A percentile compares a stretch with the other conserved stretches of the same genome.
phyloP scores from a whole-genome alignment of 2,797 vertebrate genomes.

The Acanthornis magna region DNA sequence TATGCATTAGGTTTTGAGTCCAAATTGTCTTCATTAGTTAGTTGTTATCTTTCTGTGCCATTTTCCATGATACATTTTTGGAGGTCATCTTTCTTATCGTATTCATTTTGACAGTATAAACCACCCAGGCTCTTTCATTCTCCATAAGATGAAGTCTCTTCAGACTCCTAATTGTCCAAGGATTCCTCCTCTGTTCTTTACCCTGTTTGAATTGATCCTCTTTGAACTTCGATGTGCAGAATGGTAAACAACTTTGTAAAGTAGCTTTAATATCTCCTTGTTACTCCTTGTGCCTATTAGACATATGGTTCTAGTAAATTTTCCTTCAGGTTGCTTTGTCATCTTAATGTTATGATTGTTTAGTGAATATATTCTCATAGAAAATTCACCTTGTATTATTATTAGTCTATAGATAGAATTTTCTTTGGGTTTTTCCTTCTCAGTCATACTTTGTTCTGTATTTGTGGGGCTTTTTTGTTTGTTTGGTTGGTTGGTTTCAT shows the following conservation, averaged over 20 bases:
- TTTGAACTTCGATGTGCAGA: not conserved
- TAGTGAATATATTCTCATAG: not conserved
- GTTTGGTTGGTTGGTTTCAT: not conserved
- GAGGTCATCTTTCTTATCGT: not conserved
- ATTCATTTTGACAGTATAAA: not conserved
- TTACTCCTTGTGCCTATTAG: not conserved
- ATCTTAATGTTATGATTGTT: not conserved
- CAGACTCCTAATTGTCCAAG: not conserved
- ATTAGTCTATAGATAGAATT: not conserved
- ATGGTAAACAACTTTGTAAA: not conserved
- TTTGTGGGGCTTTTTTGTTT: accelerated
- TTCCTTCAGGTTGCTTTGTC: not conserved
- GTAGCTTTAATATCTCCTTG: not conserved
- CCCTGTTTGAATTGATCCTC: not conserved
- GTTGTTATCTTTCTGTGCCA: not conserved
- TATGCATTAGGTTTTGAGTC: not conserved
- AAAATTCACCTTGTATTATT: not conserved
- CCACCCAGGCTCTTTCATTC: not conserved
- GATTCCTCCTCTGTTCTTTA: not conserved
- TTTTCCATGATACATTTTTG: not conserved
- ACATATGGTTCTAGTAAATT: not conserved
- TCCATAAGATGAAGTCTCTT: not conserved
- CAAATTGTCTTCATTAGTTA: not conserved
- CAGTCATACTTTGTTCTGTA: not conserved
- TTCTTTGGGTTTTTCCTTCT: not conserved